Evolutionary conservation across 2,113 vertebrate genomes (phyloP).

Genomic region (Oncorhynchus tshawytscha): DNA sequence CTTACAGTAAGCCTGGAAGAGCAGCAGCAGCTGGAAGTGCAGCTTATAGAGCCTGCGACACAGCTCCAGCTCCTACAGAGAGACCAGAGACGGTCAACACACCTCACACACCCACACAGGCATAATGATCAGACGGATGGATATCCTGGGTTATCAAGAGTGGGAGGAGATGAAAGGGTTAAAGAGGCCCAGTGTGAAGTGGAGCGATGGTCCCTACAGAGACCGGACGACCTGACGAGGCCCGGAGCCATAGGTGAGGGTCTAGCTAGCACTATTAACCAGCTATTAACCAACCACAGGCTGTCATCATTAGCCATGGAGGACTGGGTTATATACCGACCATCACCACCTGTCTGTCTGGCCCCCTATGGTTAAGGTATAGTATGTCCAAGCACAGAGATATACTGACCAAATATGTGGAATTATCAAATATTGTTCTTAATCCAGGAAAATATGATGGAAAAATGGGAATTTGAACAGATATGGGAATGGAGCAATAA

Average conservation of each 20-base stretch:
- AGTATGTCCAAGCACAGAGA: background rate
- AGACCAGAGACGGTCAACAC: conserved; percentile 14
- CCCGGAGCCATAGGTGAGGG: conserved; percentile 30
- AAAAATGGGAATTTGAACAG: conserved; percentile 15
- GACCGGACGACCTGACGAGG: background rate
- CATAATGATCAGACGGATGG: conserved; percentile 46
- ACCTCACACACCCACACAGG: background rate
- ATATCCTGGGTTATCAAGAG: conserved; percentile 54
- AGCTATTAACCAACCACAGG: background rate
- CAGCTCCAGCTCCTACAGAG: conserved; percentile 89
- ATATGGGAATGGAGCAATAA: conserved; percentile 21
- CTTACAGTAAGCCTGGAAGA: conserved; percentile 98
- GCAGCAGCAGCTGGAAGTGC: conserved; percentile 96
- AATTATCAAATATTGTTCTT: conserved; percentile 9
- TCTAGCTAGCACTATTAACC: conserved; percentile 11
- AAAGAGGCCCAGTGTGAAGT: conserved; percentile 10
- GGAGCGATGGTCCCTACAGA: background rate
- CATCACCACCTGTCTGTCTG: conserved; percentile 18
- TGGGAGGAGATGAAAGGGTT: conserved; percentile 55
- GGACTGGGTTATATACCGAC: conserved; percentile 27
- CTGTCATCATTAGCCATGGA: conserved; percentile 18
- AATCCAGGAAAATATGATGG: conserved; percentile 23
- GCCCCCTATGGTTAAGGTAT: background rate
- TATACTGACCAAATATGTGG: background rate
- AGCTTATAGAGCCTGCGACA: conserved; percentile 95